Conservation (phyloP, 2,888 invertebrate species). For the Pogonocherus hispidulus region DNA sequence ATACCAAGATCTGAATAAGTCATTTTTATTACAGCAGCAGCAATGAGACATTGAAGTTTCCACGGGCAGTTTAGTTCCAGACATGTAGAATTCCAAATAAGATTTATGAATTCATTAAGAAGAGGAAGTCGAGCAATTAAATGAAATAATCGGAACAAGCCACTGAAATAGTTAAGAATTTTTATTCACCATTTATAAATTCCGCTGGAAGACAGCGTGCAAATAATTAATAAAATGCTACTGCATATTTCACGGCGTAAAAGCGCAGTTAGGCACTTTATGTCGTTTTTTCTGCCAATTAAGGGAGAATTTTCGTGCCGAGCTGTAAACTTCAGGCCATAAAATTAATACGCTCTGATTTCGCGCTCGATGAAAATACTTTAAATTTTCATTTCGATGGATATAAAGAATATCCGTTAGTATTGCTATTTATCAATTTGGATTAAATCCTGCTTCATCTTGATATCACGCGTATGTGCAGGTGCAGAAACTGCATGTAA, state of each 20-base stretch:
- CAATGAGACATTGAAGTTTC: background rate
- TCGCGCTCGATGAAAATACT: conserved; percentile 1
- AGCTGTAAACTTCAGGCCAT: conserved; percentile 14
- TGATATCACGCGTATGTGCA: background rate
- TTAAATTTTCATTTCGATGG: conserved; percentile 1
- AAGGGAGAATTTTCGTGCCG: conserved; percentile 32
- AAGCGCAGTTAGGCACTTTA: conserved; percentile 29
- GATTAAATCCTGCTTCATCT: background rate
- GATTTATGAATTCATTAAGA: conserved; percentile 34
- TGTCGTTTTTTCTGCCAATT: conserved; percentile 32
- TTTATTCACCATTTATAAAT: conserved; percentile 33
- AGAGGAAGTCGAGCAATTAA: conserved; percentile 32
- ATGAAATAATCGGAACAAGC: conserved; percentile 31
- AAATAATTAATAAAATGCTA: conserved; percentile 36
- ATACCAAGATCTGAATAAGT: too few relatives aligned
- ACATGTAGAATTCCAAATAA: conserved; percentile 12
- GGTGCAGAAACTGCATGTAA: too few relatives aligned
- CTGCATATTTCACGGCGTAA: conserved; percentile 30
- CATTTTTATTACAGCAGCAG: too few relatives aligned
- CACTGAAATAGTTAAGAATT: conserved; percentile 30
- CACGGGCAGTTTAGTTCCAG: background rate
- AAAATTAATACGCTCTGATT: conserved; percentile 24
- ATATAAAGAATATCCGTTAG: background rate
- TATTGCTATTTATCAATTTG: background rate
- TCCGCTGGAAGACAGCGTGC: conserved; percentile 27